Conservation (phyloP, 92 coral and sea anemone species). For the Bergia puertoricense region DNA sequence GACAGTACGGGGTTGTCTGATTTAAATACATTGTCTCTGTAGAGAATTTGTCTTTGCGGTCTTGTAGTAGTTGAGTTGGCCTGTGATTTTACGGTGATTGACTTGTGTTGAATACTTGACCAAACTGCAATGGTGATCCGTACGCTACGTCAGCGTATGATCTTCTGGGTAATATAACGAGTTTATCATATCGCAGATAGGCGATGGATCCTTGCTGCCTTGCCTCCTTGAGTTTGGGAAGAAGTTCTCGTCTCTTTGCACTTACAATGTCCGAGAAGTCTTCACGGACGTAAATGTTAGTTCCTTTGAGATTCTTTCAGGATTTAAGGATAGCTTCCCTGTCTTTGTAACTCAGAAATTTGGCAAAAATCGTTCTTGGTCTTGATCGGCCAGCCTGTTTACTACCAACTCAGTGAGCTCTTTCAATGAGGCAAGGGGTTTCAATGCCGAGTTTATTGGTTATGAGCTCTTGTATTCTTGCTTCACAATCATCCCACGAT, state of each 20-base stretch:
- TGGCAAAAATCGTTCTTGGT: conserved; percentile 53
- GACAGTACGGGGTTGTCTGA: background rate
- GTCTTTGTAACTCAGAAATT: conserved; percentile 48
- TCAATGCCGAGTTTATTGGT: background rate
- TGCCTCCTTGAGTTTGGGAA: background rate
- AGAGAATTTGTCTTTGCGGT: background rate
- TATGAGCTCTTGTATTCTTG: background rate
- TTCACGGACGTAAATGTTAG: conserved; percentile 47
- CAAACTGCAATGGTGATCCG: too few species aligned
- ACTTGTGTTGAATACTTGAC: too few species aligned
- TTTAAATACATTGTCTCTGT: too few species aligned
- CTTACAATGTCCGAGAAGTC: conserved; percentile 49
- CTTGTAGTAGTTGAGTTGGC: too few species aligned
- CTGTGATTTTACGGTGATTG: too few species aligned
- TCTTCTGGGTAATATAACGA: background rate
- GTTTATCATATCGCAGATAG: background rate
- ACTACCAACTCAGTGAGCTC: conserved; percentile 58
- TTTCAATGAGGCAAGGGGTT: conserved; percentile 11
- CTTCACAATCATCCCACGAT: background rate
- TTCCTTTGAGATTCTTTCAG: conserved; percentile 43
- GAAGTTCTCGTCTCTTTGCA: conserved; percentile 41
- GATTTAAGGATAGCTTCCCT: conserved; percentile 46
- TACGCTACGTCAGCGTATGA: too few species aligned
- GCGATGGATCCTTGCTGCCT: too few species aligned
- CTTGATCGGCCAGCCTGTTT: background rate